Percentiles rank a stretch among this genome's conserved stretches.
Evolutionary conservation across 2,113 vertebrate species (phyloP).

Genomic region (Echinops telfairi): DNA sequence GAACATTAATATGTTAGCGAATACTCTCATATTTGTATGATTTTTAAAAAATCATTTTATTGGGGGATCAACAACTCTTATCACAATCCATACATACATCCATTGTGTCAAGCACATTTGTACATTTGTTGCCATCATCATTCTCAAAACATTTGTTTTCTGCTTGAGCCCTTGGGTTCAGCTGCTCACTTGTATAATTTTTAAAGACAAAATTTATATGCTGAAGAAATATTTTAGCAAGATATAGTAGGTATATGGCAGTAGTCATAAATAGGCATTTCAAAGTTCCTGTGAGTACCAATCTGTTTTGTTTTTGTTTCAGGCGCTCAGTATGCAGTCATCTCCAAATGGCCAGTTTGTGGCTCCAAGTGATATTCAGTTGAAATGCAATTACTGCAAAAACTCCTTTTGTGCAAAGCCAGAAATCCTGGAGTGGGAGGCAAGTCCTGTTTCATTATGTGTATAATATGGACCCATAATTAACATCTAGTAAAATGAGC

Average conservation of each 20-base stretch:
- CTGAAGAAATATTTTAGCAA: conserved; percentile 47
- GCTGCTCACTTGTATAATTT: neutral
- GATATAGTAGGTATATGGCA: neutral
- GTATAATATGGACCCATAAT: conserved; percentile 5
- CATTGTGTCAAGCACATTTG: no score
- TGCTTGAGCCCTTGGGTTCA: no score
- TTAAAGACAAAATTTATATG: conserved; percentile 51
- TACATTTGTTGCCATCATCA: no score
- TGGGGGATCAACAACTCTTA: no score
- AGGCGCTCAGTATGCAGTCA: conserved; percentile 94
- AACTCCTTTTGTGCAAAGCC: conserved; percentile 96
- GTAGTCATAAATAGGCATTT: neutral
- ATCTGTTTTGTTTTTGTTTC: conserved; percentile 81
- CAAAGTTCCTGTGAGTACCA: neutral
- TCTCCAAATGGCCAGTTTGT: conserved; percentile 94
- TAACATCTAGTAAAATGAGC: neutral
- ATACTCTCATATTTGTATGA: no score
- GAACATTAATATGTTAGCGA: no score
- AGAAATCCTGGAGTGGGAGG: conserved; percentile 98
- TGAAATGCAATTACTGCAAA: conserved; percentile 98
- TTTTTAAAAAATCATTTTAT: no score
- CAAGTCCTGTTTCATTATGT: conserved; percentile 80
- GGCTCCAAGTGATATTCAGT: conserved; percentile 91
- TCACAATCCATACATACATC: no score
- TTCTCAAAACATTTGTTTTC: no score